Evolutionary conservation across 2,888 invertebrate species (phyloP), one percentile per base, ranked within the genome.

Genomic region (Apamea monoglypha): DNA sequence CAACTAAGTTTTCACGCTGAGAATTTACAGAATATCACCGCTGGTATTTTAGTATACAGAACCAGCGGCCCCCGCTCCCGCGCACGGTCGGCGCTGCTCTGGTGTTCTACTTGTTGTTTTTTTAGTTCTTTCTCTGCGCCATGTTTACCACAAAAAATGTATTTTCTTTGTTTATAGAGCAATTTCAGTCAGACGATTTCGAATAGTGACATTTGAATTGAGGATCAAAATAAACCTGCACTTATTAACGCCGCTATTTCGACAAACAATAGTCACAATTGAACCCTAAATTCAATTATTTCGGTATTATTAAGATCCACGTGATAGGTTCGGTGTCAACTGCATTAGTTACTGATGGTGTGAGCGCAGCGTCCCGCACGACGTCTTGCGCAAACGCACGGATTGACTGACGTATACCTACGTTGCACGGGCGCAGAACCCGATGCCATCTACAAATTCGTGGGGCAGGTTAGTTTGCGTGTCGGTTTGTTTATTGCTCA

Each of bases 401-500:
- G 81, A 87, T 88, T 89, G 90, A 90, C 85, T 71, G 82, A 87
- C 71, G 71, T 71, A 61, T 71, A 71, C 36, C 56, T 71, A 82
- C 87, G 75, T 79, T 83, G 84, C 84, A 78, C 85, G 81, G 84
- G 90, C 86, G 90, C 81, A 82, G 82, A 89, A 89, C 83, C 73
- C 85, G 91, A 92, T 91, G 85, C 90, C 87, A 91, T 88, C 86
- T 85, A 87, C 86, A 87, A 88, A 88, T 90, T 87, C 89, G 88
- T 90, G 86, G 87, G 81, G 86, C 83, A 78, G 85, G 85, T 85
- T 87, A 85, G 88, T 87, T 90, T 91, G 88, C 84, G 87, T 88
- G 88, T 86, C 85, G 86, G 90, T 92, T 90, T 90, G 92, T 92
- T 90, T 92, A 89, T 88, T 83, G 76, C 90, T 88, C 92, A 92